Percentiles rank a stretch among this genome's conserved stretches.
phyloP scores from a whole-genome alignment of 1,140 invertebrate genomes.

The Lasioglossum albipes region DNA sequence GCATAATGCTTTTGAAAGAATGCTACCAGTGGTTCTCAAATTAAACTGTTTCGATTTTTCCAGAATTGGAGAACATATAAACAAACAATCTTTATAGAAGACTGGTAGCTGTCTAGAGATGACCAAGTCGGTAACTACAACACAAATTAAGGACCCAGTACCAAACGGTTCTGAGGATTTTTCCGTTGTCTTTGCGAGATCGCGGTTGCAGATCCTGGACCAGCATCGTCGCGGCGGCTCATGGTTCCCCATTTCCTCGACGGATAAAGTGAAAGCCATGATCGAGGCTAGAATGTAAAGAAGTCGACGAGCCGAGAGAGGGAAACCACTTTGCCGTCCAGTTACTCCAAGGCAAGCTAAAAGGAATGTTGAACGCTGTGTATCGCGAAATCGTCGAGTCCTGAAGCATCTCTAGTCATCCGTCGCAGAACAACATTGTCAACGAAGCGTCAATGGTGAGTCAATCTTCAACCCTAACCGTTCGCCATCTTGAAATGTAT shows the following conservation, averaged over 20 bases:
- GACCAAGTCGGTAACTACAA: too few species aligned
- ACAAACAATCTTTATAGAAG: too few species aligned
- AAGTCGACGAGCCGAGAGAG: slow-evolving; percentile 69
- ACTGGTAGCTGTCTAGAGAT: too few species aligned
- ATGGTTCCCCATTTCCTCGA: slow-evolving; percentile 42
- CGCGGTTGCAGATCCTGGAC: slow-evolving; percentile 9
- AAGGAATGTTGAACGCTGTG: slow-evolving; percentile 74
- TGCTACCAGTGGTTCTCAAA: too few species aligned
- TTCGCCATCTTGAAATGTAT: neutral
- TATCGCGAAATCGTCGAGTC: slow-evolving; percentile 62
- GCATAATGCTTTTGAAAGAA: too few species aligned
- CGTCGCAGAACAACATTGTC: neutral
- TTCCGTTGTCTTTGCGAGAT: too few species aligned
- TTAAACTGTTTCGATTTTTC: too few species aligned
- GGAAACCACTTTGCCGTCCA: slow-evolving; percentile 72
- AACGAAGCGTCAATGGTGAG: slow-evolving; percentile 34
- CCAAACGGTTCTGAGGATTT: too few species aligned
- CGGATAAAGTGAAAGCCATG: slow-evolving; percentile 76
- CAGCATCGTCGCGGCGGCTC: neutral
- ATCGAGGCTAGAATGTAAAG: slow-evolving; percentile 76
- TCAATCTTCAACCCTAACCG: neutral
- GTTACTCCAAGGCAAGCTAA: slow-evolving; percentile 76
- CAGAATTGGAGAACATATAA: too few species aligned
- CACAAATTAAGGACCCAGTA: too few species aligned
- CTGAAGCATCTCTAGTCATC: slow-evolving; percentile 44